These are phyloP conservation scores for Mesocricetus auratus DNA, from an alignment of 2,113 vertebrate genomes.

Conservation along the genomic window DNA sequence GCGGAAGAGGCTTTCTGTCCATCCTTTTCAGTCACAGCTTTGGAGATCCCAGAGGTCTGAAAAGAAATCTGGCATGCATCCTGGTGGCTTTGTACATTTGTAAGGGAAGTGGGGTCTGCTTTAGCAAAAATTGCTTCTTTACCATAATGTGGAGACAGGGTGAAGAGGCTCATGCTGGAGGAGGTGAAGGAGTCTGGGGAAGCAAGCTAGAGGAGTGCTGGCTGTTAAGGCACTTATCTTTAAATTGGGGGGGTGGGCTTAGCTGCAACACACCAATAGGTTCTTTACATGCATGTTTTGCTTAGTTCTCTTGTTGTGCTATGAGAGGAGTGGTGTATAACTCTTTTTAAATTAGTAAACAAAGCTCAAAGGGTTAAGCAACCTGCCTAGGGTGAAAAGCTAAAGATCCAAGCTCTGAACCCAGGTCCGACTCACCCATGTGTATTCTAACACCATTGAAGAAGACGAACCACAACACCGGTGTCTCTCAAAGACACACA, in stretches of 20 bases:
- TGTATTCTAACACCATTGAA: not conserved
- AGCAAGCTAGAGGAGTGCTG: not conserved
- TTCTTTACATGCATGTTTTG: not conserved
- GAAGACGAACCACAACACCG: not conserved
- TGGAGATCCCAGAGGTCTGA: slow-evolving; percentile 9
- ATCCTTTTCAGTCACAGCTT: not conserved
- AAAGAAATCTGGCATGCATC: not conserved
- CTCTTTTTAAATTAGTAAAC: slow-evolving; percentile 53
- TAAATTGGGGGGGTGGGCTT: slow-evolving; percentile 21
- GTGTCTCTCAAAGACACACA: not conserved
- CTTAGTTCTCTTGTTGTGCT: not conserved
- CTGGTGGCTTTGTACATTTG: not conserved
- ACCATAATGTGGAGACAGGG: not conserved
- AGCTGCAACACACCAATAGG: not conserved
- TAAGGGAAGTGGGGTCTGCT: not conserved
- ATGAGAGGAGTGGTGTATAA: slow-evolving; percentile 7
- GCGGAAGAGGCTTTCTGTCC: not conserved
- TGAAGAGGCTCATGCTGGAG: not conserved
- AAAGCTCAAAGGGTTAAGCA: slow-evolving; percentile 54
- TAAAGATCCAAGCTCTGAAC: slow-evolving; percentile 40
- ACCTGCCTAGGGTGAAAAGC: slow-evolving; percentile 52
- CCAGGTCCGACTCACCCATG: not conserved
- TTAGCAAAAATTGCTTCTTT: not conserved
- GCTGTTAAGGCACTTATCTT: slow-evolving; percentile 4
- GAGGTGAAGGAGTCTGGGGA: not conserved